Base-by-base conservation (phyloP, 2,113 vertebrate genomes). In the Penelope pileata region DNA sequence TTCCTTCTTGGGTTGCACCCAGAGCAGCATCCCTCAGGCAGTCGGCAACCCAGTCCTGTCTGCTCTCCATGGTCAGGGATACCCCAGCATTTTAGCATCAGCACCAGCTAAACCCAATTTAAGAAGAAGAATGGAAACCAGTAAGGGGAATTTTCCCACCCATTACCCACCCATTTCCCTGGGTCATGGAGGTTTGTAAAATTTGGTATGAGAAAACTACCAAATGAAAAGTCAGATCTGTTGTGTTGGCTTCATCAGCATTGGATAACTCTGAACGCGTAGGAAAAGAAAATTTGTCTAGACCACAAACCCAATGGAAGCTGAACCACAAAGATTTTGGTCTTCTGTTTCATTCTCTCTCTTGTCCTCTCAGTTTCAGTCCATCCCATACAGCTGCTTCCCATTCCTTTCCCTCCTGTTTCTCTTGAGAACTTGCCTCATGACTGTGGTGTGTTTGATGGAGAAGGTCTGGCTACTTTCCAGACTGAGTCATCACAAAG, bases 61-160 rank as follows among this genome's bases (percentile, higher is more conserved):
- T 86, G 23, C 1, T 0, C 5, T 59, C 24, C 0, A 0, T 47
- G 34, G 6, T 40, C 42, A 51, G 70, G 83, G 16, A 4, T 80
- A 9, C 3, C 26, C 36, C 22, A n/a, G 64, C 2, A 15, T 45
- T 26, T 62, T 43, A 62, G 22, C 16, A 36, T 48, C 26, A 47
- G 30, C 43, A 84, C 10, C 59, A 70, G 7, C 43, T 40, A 66
- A 69, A 16, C 43, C 29, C 45, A 86, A 9, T 11, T 54, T 40
- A 72, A 45, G 34, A 70, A 50, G 23, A 84, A 30, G 23, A 74
- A 83, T 63, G 51, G 56, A 43, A 91, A 17, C 11, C 36, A 34
- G 23, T 15, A 43, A 0, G 2, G 32, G 32, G 60, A 91, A 66
- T 66, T 75, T 9, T 77, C 26, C 32, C 38, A 76, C 24, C 60